These are phyloP conservation scores for Myzus persicae DNA, from an alignment of 1,140 invertebrate species.

Conservation along the genomic window DNA sequence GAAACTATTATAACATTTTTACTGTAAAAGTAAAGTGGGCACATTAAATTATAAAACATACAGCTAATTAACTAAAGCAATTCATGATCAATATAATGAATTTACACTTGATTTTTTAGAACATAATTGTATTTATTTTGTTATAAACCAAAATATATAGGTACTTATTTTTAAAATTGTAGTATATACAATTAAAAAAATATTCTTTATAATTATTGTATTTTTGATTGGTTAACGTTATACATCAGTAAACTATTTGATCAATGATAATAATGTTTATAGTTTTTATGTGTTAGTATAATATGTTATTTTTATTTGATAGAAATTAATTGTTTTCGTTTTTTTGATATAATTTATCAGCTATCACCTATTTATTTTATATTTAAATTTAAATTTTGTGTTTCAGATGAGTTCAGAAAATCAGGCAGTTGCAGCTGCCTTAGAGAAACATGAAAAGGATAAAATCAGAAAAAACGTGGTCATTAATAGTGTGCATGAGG, in stretches of 20 bases:
- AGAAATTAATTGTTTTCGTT: background rate
- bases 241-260: too few relatives aligned
- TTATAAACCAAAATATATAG: too few relatives aligned
- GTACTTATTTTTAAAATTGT: too few relatives aligned
- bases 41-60: too few relatives aligned
- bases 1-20: too few relatives aligned
- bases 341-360: background rate
- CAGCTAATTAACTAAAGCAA: too few relatives aligned
- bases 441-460: slow-evolving; percentile 61
- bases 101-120: background rate
- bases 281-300: background rate
- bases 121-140: background rate
- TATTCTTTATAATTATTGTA: background rate
- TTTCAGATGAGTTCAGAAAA: slow-evolving; percentile 61
- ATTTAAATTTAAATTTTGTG: background rate
- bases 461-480: slow-evolving; percentile 60
- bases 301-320: background rate
- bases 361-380: background rate
- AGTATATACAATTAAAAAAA: background rate
- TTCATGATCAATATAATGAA: too few relatives aligned
- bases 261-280: background rate
- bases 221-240: too few relatives aligned
- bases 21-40: too few relatives aligned
- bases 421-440: slow-evolving; percentile 61
- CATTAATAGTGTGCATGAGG: background rate